These are phyloP conservation scores for Pollenia labialis DNA, from an alignment of 2,888 invertebrate genomes.

Conservation along the genomic window DNA sequence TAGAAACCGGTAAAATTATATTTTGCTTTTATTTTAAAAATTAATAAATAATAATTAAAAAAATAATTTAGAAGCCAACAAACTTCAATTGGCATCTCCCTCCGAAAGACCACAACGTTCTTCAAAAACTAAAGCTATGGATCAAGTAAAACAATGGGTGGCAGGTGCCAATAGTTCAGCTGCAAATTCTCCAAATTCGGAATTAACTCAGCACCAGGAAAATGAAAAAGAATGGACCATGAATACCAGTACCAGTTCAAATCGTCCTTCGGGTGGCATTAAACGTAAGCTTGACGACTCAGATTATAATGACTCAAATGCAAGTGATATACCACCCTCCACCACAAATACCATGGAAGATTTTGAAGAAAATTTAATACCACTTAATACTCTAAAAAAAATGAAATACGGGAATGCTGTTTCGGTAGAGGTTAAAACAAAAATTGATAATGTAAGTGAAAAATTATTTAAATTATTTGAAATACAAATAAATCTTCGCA, in stretches of 20 bases:
- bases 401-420: constrained; percentile 82
- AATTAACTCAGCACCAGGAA: constrained; percentile 65
- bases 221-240: constrained; percentile 78
- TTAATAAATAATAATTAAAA: not conserved
- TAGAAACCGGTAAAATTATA: constrained; percentile 59
- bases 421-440: constrained; percentile 80
- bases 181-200: constrained; percentile 72
- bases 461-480: not conserved
- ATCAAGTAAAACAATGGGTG: constrained; percentile 94
- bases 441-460: constrained; percentile 78
- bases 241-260: constrained; percentile 70
- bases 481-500: not conserved
- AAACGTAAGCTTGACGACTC: constrained; percentile 85
- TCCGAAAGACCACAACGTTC: constrained; percentile 82
- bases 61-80: constrained; percentile 49
- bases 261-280: constrained; percentile 71
- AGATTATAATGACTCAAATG: constrained; percentile 84
- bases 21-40: not conserved
- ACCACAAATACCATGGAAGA: constrained; percentile 83
- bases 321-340: constrained; percentile 79
- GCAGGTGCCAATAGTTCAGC: constrained; percentile 86
- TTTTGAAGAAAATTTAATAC: constrained; percentile 85
- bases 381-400: constrained; percentile 85
- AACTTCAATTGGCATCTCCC: constrained; percentile 75
- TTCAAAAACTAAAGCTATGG: constrained; percentile 92